Evolutionary conservation across 1,140 invertebrate genomes (phyloP).

Genomic region (Lepidurus arcticus): DNA sequence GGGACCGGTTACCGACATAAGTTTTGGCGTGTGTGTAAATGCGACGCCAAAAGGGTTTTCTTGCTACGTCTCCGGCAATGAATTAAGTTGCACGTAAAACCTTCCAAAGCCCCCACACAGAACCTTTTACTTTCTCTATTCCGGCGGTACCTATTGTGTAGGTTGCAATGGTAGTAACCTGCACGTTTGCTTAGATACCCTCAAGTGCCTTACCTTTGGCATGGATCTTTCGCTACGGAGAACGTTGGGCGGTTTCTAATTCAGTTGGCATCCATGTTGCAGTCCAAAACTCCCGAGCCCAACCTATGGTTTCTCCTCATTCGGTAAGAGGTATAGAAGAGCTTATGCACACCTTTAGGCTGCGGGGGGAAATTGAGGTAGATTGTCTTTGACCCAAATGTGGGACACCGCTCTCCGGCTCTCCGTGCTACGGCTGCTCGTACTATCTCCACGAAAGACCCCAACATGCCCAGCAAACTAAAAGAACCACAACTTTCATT

Average conservation of each 20-base stretch:
- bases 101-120: not conserved
- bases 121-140: not conserved
- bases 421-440: not conserved
- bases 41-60: not conserved
- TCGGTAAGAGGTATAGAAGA: not conserved
- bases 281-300: not conserved
- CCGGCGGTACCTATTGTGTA: not conserved
- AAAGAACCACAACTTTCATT: slow-evolving; percentile 1
- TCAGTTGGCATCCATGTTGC: not conserved
- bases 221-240: not conserved
- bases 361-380: slow-evolving; percentile 10
- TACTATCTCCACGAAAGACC: not conserved
- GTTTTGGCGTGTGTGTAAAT: not conserved
- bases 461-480: not conserved
- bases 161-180: not conserved
- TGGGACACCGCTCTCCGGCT: slow-evolving; percentile 3
- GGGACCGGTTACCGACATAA: not conserved
- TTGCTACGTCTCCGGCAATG: not conserved
- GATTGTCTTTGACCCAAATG: slow-evolving; percentile 15
- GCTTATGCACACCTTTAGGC: slow-evolving; percentile 1
- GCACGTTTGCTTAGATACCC: not conserved
- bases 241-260: slow-evolving; percentile 8
- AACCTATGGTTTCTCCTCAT: not conserved
- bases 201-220: not conserved
- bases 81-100: not conserved